Base-by-base conservation (phyloP, 1,140 invertebrate species). In the Cydia amplana region DNA sequence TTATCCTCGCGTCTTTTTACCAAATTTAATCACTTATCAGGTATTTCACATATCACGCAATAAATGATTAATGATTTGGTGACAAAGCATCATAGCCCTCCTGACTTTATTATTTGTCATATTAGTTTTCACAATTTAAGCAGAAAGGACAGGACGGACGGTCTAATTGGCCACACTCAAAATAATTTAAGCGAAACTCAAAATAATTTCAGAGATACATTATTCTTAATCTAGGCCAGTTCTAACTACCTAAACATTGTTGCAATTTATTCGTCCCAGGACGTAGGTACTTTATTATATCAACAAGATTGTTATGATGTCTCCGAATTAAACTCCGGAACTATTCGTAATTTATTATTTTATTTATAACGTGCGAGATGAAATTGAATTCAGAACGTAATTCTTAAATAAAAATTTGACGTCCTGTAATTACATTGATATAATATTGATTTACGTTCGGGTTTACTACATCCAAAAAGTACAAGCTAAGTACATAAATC, bases 241-340 rank as follows among this genome's bases (percentile, higher is more conserved):
- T 51, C 49, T 12, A n/a, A n/a, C n/a, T n/a, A n/a, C n/a, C n/a
- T n/a, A 60, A 60, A 60, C 55, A 12, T 60, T 12, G 12, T 60
- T 23, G 55, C 55, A 23, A 60, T 60, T 60, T 60, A 23, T 60
- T 60, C 55, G 1, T 23, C 55, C n/a, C 55, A 60, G 55, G 55
- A 23, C 23, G 55, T 60, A 60, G 7, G 18, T 23, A 60, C 16
- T 60, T 60, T 60, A 23, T 60, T 60, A 60, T 23, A n/a, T 60
- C 55, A 60, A 60, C 7, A 23, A 55, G 51, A 55, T 55, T 60
- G 55, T 60, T 60, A 55, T 55, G 51, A 55, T 55, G n/a, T 60
- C 55, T 60, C 55, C 18, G 18, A 20, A 1, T 60, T n/a, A n/a
- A 20, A 60, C 18, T 60, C 55, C 55, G 55, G 55, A 60, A 60